Base-by-base conservation (phyloP, 2,888 invertebrate genomes). In the Troides helena region DNA sequence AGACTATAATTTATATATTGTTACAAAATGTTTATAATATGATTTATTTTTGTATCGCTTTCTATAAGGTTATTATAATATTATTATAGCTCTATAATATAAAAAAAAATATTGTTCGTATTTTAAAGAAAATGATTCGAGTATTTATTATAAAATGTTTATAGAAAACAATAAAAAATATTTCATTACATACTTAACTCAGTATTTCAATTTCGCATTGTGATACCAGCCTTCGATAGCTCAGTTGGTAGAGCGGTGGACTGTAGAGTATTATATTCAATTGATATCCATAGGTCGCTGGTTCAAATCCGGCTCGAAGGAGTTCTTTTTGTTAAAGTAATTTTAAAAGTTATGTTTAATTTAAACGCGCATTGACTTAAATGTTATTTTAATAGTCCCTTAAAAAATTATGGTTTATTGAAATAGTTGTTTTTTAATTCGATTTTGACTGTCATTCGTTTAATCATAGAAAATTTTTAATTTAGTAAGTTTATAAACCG, bases 241-340 rank as follows among this genome's bases (percentile, higher is more conserved):
- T 93, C 93, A 93, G 93, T 93, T 93, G 93, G 93, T 93, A 93
- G 93, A 93, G 93, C 93, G 93, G 93, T 93, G 93, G 93, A 93
- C 93, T 93, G 93, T 93, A 93, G 92, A 69, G 59, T 53, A 21
- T 0, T 18, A 1, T 12, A 4, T 25, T 4, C 2, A 66, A 77
- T 76, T 76, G 90, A 23, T 6, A 93, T 93, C 92, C 93, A 93
- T 93, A 93, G 93, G 93, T 93, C 93, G 91, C 93, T 93, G 93
- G 93, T 93, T 93, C 93, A 93, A 93, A 93, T 93, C 93, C 93
- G 92, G 93, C 91, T 93, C 93, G 93, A 93, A 93, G 92, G 93
- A 93, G 6, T 18, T n/a, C 2, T 8, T 50, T 56, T 62, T 21
- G 4, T 14, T 14, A 14, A 14, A 14, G 14, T 46, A 7, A 50